Evolutionary conservation across 2,888 invertebrate species (phyloP), one percentile per base, ranked within the genome.

Genomic region (Plebejus melissa): DNA sequence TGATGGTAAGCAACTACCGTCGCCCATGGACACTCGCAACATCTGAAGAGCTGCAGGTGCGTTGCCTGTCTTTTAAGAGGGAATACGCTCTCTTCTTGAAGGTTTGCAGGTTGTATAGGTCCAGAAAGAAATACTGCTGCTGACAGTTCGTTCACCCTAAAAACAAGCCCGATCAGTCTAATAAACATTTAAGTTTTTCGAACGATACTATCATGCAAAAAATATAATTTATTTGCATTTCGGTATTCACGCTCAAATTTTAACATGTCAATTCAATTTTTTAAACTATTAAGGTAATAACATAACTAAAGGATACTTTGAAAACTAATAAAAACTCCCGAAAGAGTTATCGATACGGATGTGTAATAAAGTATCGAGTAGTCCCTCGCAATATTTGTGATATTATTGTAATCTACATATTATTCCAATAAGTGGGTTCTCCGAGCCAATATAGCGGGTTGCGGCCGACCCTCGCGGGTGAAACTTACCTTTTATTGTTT

Each of bases 401-500:
- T 91, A 90, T 90, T 85, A 85, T 86, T 86, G 86, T 86, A 91
- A 93, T 93, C 93, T 93, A 90, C 93, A 93, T 93, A 93, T 93
- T 93, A 93, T 93, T 91, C 90, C 91, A 91, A 93, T 93, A 93
- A 92, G 91, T 90, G 89, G 87, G 87, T 88, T 89, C 90, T 87
- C 87, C 85, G 83, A 83, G 82, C 84, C 90, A 88, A 91, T 92
- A 92, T 91, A 88, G 90, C 84, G 88, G 82, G 82, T 83, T 88
- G 87, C 86, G 80, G 85, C 87, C 86, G 86, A 90, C 91, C 90
- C 91, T 89, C 86, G 81, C 84, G 80, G 81, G 86, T 88, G 89
- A 91, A 88, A 91, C 92, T 90, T 89, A 93, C 92, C 92, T 92
- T 93, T 93, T 93, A 93, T 93, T 93, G 93, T 93, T 93, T 93